A percentile compares a stretch with the other conserved stretches of the same genome.
Conservation (phyloP, 1,140 invertebrate species). For the Hestina assimilis region DNA sequence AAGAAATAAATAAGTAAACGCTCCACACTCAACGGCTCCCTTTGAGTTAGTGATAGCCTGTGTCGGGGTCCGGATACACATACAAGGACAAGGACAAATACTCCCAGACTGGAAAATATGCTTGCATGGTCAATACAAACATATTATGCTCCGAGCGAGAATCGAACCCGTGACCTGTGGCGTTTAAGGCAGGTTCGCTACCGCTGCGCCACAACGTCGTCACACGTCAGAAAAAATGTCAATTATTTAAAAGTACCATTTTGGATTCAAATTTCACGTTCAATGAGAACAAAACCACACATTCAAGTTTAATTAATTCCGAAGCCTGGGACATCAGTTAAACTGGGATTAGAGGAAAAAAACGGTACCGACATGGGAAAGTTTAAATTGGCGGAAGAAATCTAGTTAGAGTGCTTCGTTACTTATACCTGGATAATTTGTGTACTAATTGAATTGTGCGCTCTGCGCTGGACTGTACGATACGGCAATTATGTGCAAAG, state of each 20-base stretch:
- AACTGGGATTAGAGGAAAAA: background rate
- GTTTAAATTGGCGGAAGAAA: constrained; percentile 30
- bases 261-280: background rate
- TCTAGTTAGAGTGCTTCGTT: constrained; percentile 20
- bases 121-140: too few species aligned
- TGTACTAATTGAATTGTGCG: constrained; percentile 24
- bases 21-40: too few species aligned
- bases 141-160: too few species aligned
- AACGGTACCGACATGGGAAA: constrained; percentile 13
- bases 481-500: background rate
- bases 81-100: too few species aligned
- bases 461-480: background rate
- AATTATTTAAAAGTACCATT: too few species aligned
- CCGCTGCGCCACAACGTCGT: too few species aligned
- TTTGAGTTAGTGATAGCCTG: too few species aligned
- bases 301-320: background rate
- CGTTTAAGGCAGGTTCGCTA: too few species aligned
- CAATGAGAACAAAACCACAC: background rate
- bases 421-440: constrained; percentile 29
- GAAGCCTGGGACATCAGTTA: background rate
- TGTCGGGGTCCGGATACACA: too few species aligned
- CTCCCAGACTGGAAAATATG: too few species aligned
- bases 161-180: too few species aligned
- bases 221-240: background rate
- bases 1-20: too few species aligned